phyloP scores from a whole-genome alignment of 2,888 invertebrate species.

The Drosophila subsilvestris region DNA sequence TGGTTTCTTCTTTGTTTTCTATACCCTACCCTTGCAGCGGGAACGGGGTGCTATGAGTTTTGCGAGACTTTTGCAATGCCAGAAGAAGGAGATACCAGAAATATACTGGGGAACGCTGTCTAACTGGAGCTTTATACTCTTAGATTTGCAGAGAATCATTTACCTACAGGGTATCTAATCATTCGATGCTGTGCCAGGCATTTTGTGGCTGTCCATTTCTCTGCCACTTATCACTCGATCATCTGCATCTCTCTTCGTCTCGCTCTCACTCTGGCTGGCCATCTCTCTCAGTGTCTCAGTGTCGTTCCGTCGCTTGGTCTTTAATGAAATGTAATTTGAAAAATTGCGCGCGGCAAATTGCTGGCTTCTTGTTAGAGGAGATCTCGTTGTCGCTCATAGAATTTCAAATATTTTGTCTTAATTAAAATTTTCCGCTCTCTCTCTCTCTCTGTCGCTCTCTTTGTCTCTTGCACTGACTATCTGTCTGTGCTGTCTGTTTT shows the following conservation, averaged over 20 bases:
- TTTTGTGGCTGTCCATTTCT: constrained; percentile 14
- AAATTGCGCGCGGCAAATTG: constrained; percentile 74
- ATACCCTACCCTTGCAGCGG: constrained; percentile 36
- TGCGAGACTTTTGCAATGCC: background rate
- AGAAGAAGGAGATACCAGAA: background rate
- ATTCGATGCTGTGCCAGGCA: background rate
- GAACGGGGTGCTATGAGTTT: background rate
- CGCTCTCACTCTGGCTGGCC: no score
- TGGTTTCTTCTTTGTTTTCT: background rate
- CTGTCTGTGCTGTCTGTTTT: background rate
- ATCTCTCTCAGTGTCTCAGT: background rate
- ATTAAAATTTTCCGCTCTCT: constrained; percentile 64
- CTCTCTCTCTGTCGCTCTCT: constrained; percentile 16
- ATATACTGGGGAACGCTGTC: no score
- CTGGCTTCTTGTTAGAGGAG: constrained; percentile 50
- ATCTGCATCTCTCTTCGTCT: constrained; percentile 21
- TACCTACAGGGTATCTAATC: background rate
- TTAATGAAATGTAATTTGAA: constrained; percentile 77
- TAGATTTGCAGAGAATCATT: no score
- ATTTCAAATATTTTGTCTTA: constrained; percentile 77
- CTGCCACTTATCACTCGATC: constrained; percentile 39
- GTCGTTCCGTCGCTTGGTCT: constrained; percentile 22
- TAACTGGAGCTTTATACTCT: no score
- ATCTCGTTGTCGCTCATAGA: constrained; percentile 56
- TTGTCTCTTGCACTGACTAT: constrained; percentile 2